A percentile compares a stretch with the other conserved stretches of the same genome.
phyloP scores from a whole-genome alignment of 2,888 invertebrate genomes.

The Sphaerophoria rueppellii region DNA sequence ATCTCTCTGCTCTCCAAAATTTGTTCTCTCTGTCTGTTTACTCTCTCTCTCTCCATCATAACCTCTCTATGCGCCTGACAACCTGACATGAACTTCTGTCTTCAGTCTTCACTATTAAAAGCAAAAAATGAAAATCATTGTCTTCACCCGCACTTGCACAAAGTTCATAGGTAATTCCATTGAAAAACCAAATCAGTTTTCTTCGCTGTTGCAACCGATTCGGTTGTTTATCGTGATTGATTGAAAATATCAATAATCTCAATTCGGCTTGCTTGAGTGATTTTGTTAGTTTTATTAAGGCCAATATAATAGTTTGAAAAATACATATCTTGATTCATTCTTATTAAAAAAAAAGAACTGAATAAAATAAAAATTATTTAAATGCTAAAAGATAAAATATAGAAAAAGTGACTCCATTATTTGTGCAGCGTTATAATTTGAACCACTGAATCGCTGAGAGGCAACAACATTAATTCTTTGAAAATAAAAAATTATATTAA shows the following conservation, averaged over 20 bases:
- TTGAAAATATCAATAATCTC: not conserved
- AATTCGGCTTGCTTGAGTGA: slow-evolving; percentile 34
- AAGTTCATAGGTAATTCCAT: slow-evolving; percentile 39
- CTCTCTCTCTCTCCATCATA: not conserved
- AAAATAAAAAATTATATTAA: no score
- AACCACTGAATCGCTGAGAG: no score
- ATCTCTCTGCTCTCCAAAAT: not conserved
- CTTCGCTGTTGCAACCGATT: slow-evolving; percentile 70
- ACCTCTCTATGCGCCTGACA: slow-evolving; percentile 10
- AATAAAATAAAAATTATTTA: no score
- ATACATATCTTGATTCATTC: no score
- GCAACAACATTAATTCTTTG: no score
- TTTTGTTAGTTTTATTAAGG: slow-evolving; percentile 3
- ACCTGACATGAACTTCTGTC: not conserved
- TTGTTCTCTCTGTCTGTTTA: not conserved
- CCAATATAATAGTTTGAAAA: no score
- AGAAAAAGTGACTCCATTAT: no score
- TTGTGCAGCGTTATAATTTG: no score
- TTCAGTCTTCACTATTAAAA: not conserved
- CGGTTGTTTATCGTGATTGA: slow-evolving; percentile 40
- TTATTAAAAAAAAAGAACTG: no score
- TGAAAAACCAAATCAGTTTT: slow-evolving; percentile 54
- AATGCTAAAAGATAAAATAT: no score
- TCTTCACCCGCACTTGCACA: not conserved
- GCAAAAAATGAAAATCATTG: not conserved